Conservation (phyloP, 1,140 invertebrate genomes). For the Philopotamus ludificatus region DNA sequence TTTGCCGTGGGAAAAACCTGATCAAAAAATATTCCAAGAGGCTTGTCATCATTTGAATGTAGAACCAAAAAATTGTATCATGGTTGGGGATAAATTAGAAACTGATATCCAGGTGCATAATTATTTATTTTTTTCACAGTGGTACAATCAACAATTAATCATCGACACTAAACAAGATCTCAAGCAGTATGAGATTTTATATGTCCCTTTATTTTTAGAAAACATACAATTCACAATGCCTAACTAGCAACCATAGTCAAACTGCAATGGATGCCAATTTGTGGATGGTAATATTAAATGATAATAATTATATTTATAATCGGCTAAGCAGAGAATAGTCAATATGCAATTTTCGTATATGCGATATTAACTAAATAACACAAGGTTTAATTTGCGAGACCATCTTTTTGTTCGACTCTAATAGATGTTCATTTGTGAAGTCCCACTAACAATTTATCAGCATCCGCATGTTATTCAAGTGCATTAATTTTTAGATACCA, state of each 20-base stretch:
- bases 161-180: neutral
- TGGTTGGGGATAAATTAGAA: slow-evolving; percentile 84
- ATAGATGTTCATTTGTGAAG: no score
- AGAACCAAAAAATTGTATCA: slow-evolving; percentile 70
- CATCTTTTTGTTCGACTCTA: no score
- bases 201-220: neutral
- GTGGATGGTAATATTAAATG: neutral
- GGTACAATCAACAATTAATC: neutral
- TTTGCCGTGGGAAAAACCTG: slow-evolving; percentile 79
- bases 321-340: no score
- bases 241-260: neutral
- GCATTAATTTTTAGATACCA: no score
- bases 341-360: no score
- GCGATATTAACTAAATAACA: no score
- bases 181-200: neutral
- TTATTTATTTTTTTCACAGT: neutral
- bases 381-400: no score
- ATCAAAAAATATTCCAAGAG: slow-evolving; percentile 73
- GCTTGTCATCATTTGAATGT: slow-evolving; percentile 74
- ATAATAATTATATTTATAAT: no score
- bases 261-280: neutral
- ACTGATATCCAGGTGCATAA: slow-evolving; percentile 70
- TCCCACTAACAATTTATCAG: no score
- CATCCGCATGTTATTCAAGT: no score
- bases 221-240: neutral